A percentile compares a stretch with the other conserved stretches of the same genome.
Conservation (phyloP, 2,888 invertebrate species). For the Pecten maximus region DNA sequence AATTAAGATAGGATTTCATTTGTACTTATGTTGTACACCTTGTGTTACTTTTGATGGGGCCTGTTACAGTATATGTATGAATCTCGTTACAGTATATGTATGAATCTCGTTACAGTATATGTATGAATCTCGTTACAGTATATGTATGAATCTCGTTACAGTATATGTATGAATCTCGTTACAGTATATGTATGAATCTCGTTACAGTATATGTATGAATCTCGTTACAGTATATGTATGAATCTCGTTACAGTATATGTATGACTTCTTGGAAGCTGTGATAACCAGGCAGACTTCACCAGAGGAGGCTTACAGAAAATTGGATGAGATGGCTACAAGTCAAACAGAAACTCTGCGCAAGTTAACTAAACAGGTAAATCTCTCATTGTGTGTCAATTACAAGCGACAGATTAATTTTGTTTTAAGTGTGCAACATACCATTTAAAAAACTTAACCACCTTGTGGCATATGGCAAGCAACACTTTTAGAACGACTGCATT, state of each 20-base stretch:
- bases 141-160: no score
- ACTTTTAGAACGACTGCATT: neutral
- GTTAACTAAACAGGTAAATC: slow-evolving; percentile 91
- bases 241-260: slow-evolving; percentile 87
- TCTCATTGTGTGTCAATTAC: neutral
- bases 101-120: no score
- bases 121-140: no score
- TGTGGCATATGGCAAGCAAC: neutral
- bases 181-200: neutral
- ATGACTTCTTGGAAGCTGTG: slow-evolving; percentile 97
- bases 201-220: neutral
- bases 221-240: neutral
- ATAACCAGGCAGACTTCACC: slow-evolving; percentile 98
- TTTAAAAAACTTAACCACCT: neutral
- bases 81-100: no score
- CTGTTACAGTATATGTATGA: no score
- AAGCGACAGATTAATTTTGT: neutral
- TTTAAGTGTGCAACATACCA: neutral
- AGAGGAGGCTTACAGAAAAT: slow-evolving; percentile 94
- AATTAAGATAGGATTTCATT: no score
- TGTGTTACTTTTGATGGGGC: no score
- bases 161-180: neutral
- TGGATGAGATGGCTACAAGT: slow-evolving; percentile 95
- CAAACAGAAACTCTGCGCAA: slow-evolving; percentile 95
- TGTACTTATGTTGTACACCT: no score